Base-by-base conservation (phyloP, 1,140 invertebrate species). In the Drosophila ambigua region DNA sequence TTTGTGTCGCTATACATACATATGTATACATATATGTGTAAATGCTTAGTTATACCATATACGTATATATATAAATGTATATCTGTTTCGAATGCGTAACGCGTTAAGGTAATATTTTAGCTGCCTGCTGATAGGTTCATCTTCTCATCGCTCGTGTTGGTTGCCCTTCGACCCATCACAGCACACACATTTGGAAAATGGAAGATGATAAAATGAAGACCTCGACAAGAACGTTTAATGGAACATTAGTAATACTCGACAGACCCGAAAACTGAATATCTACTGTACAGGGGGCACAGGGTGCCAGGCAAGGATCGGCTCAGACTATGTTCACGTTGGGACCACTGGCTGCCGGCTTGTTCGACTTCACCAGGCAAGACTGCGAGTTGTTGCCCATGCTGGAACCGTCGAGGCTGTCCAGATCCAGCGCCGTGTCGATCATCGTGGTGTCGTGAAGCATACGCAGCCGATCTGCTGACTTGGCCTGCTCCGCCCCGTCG, bases 371-470 rank as follows among this genome's bases (percentile, higher is more conserved):
- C 63, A 92, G 60, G 46, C 91, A 91, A 20, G 85, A 77, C 49
- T 91, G 90, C 5, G 91, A 92, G 55, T 64, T 92, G 61, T 92
- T 92, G 51, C 91, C 91, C 65, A 92, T 82, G 62, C 89, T 91
- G 44, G 91, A 90, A 8, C 90, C 91, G 50, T 92, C 95, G 55
- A 96, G 92, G 62, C 96, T 96, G 92, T 97, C 97, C 61, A 97
- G 93, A 93, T 97, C 96, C 58, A 97, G 92, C 8, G 96, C 96
- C 24, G 96, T 96, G 80, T 97, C 96, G 80, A 97, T 97, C 96
- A 97, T 97, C 5, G 96, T 97, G 13, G 96, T 96, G 90, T 96
- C 95, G 78, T 96, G 96, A 60, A 97, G 93, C 67, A 97, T 92
- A 72, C 95, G 93, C 77, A 97, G 93, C 72, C 94, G 93, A 81